Evolutionary conservation across 2,888 invertebrate genomes (phyloP), one percentile per base, ranked within the genome.

Genomic region (Pocota personata): DNA sequence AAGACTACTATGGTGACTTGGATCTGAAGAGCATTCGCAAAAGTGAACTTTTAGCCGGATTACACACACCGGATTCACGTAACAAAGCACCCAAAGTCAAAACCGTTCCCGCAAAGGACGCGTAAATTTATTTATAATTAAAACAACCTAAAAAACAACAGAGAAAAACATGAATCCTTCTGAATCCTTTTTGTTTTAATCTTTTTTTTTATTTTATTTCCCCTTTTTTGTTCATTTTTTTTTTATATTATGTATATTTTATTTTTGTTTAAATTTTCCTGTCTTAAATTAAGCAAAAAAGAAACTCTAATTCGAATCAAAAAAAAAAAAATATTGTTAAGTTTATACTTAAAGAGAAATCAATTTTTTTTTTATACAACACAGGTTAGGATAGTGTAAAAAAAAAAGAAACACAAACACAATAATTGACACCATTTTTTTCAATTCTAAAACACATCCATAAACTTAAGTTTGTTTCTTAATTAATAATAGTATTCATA

Each of bases 1-100:
- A 98, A 95, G 97, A 98, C 95, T 98, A 98, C 95, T 98, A 98
- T 92, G 98, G 98, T 89, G 97, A 97, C 93, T 94, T 97, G 95
- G 98, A 98, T 94, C 94, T 98, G 94, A 98, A 98, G 96, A 95
- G 96, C 94, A 97, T 97, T 95, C 96, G 97, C 94, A 98, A 98
- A 95, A 97, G 97, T 93, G 97, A 98, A 93, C 95, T 97, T 90
- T 95, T 97, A 92, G 95, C 97, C 90, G 97, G 97, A 90, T 94
- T 96, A 90, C 94, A 95, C 52, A 71, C 76, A 67, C 71, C 86
- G 46, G 90, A 92, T 89, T 75, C 86, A 55, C 86, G 86, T 88
- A 91, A 91, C 90, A 90, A 93, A 94, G 90, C 94, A 94, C 91
- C 93, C 90, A 93, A 92, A 91, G 93, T 91, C 91, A 90, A 91